These are phyloP conservation scores for Galerucella calmariensis DNA, from an alignment of 2,888 invertebrate species.

Conservation along the genomic window DNA sequence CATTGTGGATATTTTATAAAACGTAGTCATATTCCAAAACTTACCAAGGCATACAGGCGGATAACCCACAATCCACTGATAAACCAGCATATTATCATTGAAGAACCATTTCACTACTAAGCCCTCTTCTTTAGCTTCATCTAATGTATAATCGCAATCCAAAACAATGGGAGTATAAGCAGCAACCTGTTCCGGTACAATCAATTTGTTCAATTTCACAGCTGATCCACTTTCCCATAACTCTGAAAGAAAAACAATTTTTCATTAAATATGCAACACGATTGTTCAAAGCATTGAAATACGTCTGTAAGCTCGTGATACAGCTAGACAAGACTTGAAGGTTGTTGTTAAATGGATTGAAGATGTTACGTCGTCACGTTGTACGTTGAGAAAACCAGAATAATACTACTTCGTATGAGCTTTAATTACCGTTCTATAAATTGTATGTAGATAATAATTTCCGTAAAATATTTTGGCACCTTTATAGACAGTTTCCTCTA, in stretches of 20 bases:
- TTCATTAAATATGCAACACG: not conserved
- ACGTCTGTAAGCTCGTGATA: no score
- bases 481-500: no score
- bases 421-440: no score
- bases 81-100: constrained; percentile 65
- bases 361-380: no score
- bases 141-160: constrained; percentile 69
- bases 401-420: no score
- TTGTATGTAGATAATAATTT: no score
- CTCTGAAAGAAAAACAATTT: not conserved
- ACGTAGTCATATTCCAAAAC: not conserved
- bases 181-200: constrained; percentile 62
- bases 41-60: constrained; percentile 66
- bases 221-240: not conserved
- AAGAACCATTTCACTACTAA: constrained; percentile 72
- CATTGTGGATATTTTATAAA: no score
- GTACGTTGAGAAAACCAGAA: no score
- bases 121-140: constrained; percentile 60
- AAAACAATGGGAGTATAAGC: constrained; percentile 65
- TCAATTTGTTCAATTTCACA: constrained; percentile 59
- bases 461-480: no score
- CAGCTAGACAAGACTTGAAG: no score
- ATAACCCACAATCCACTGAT: constrained; percentile 70
- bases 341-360: no score
- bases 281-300: not conserved